These are phyloP conservation scores for Sarotherodon lohbergeri DNA, from an alignment of 2,113 vertebrate species.

Conservation along the genomic window DNA sequence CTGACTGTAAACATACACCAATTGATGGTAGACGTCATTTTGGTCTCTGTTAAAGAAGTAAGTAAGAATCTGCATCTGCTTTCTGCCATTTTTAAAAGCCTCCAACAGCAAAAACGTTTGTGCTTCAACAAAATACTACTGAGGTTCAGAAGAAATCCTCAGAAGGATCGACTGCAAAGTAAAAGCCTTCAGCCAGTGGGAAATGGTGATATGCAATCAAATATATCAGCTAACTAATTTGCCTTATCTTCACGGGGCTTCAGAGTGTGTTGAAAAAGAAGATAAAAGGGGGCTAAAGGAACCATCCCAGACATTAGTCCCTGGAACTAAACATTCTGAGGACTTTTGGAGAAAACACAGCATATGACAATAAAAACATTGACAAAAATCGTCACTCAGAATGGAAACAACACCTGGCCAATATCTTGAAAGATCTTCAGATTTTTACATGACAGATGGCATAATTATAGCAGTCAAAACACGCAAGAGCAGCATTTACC, in stretches of 20 bases:
- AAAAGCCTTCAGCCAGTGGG: not conserved
- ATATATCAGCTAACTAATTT: not conserved
- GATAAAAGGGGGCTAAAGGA: not conserved
- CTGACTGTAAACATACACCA: not conserved
- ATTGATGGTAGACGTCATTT: not conserved
- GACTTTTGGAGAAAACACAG: not conserved
- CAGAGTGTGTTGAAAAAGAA: not conserved
- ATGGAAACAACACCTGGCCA: not conserved
- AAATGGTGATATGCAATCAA: not conserved
- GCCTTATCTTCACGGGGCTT: not conserved
- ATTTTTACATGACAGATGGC: not conserved
- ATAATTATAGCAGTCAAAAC: not conserved
- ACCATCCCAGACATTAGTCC: not conserved
- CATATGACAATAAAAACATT: not conserved
- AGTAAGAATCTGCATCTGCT: not conserved
- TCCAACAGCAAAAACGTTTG: not conserved
- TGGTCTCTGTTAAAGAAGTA: not conserved
- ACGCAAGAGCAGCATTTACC: not conserved
- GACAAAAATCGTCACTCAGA: not conserved
- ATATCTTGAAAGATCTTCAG: not conserved
- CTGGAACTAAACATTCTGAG: not conserved
- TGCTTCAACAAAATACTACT: not conserved
- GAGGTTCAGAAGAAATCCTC: not conserved
- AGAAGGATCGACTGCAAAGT: not conserved
- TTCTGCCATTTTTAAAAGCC: not conserved